phyloP scores from a whole-genome alignment of 2,888 invertebrate genomes.

The Acleris emargana region DNA sequence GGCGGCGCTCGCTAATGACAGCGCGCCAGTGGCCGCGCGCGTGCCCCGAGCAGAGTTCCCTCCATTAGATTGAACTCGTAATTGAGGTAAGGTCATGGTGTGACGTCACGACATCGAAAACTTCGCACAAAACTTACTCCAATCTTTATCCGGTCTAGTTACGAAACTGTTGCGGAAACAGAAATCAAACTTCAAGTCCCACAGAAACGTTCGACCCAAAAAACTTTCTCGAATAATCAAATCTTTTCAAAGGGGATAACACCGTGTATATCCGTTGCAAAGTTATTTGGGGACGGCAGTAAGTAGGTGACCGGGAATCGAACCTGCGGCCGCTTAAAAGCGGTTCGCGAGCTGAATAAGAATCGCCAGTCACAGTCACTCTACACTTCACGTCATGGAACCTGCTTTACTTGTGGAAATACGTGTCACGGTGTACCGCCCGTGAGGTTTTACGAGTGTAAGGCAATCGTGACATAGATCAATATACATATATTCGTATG shows the following conservation, averaged over 20 bases:
- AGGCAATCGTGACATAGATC: background rate
- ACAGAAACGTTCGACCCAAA: constrained; percentile 21
- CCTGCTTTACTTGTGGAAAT: constrained; percentile 12
- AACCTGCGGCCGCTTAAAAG: constrained; percentile 31
- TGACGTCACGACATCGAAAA: background rate
- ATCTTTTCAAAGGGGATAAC: constrained; percentile 17
- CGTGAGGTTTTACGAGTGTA: background rate
- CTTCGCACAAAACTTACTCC: background rate
- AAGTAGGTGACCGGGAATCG: constrained; percentile 37
- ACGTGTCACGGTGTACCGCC: background rate
- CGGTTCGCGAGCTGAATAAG: constrained; percentile 23
- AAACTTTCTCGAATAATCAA: constrained; percentile 30
- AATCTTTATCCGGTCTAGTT: background rate
- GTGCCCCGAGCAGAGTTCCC: too few relatives aligned
- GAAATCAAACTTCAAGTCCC: constrained; percentile 10
- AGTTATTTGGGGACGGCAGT: constrained; percentile 28
- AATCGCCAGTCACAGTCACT: constrained; percentile 27
- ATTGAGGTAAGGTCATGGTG: too few relatives aligned
- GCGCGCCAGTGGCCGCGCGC: too few relatives aligned
- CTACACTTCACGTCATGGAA: constrained; percentile 4
- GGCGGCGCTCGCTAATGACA: too few relatives aligned
- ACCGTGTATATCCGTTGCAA: constrained; percentile 22
- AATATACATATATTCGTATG: background rate
- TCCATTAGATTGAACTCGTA: too few relatives aligned
- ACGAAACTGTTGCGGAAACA: constrained; percentile 1